phyloP scores from a whole-genome alignment of 37 sponge, comb jelly and placozoan genomes.

The Eunapius fragilis region DNA sequence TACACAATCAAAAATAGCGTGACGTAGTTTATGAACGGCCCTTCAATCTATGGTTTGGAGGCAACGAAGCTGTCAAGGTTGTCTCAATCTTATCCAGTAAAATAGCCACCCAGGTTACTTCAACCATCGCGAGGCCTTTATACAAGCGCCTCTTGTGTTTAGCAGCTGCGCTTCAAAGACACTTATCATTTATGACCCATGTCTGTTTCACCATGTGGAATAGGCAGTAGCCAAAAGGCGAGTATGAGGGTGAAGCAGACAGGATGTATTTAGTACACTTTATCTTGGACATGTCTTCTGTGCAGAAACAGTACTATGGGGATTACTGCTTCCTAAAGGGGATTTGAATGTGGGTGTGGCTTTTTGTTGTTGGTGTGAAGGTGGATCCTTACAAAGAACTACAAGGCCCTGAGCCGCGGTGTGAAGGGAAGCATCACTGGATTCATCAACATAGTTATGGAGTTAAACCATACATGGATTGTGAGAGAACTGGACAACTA shows the following conservation, averaged over 20 bases:
- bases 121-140: not conserved
- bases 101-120: not conserved
- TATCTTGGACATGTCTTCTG: constrained; percentile 88
- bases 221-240: not conserved
- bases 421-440: constrained; percentile 86
- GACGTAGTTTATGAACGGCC: not conserved
- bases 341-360: not conserved
- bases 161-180: not conserved
- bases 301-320: constrained; percentile 95
- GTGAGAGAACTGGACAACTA: constrained; percentile 54
- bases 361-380: constrained; percentile 26
- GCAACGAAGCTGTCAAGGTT: not conserved
- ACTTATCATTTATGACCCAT: not conserved
- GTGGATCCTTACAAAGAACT: constrained; percentile 98
- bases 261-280: not conserved
- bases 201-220: not conserved
- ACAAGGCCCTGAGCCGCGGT: constrained; percentile 89
- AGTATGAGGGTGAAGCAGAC: not conserved
- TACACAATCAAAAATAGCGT: not conserved
- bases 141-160: not conserved
- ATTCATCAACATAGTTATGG: constrained; percentile 95
- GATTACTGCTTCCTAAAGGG: constrained; percentile 7
- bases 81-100: not conserved
- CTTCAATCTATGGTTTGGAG: not conserved
- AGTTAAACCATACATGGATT: constrained; percentile 94